A percentile compares a stretch with the other conserved stretches of the same genome.
Evolutionary conservation across 2,797 vertebrate species (phyloP).

Genomic region (Karalla daura): DNA sequence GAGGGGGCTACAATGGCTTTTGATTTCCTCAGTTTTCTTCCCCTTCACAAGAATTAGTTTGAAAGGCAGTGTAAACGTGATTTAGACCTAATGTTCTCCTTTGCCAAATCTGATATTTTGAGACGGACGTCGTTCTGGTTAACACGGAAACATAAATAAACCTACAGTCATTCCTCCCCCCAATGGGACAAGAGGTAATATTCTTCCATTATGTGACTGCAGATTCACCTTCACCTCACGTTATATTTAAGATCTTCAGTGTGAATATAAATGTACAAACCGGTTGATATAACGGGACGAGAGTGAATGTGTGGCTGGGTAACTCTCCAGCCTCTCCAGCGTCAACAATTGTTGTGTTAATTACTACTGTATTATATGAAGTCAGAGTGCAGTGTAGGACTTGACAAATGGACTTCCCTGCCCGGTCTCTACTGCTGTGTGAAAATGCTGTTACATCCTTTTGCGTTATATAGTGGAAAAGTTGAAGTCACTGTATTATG

Average conservation of each 20-base stretch:
- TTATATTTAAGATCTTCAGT: too few species aligned
- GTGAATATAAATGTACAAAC: conserved; percentile 5
- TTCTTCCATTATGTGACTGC: not conserved
- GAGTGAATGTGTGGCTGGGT: not conserved
- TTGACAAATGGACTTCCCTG: not conserved
- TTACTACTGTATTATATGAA: conserved; percentile 39
- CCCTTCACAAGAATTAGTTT: not conserved
- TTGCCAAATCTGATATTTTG: not conserved
- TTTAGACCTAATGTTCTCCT: not conserved
- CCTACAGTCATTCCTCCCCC: too few species aligned
- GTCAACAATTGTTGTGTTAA: conserved; percentile 13
- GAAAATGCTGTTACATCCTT: conserved; percentile 19
- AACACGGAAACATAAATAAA: too few species aligned
- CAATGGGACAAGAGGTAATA: too few species aligned
- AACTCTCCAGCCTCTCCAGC: conserved; percentile 10
- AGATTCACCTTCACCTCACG: too few species aligned
- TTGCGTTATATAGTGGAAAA: conserved; percentile 34
- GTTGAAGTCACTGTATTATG: conserved; percentile 57
- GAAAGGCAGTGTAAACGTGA: not conserved
- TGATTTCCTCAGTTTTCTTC: not conserved
- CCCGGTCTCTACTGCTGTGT: conserved; percentile 17
- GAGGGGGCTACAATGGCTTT: not conserved
- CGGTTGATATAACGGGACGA: not conserved
- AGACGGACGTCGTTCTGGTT: not conserved
- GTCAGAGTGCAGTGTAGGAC: conserved; percentile 48